Conservation (phyloP, 2,113 vertebrate species). For the Paradoxurus hermaphroditus region DNA sequence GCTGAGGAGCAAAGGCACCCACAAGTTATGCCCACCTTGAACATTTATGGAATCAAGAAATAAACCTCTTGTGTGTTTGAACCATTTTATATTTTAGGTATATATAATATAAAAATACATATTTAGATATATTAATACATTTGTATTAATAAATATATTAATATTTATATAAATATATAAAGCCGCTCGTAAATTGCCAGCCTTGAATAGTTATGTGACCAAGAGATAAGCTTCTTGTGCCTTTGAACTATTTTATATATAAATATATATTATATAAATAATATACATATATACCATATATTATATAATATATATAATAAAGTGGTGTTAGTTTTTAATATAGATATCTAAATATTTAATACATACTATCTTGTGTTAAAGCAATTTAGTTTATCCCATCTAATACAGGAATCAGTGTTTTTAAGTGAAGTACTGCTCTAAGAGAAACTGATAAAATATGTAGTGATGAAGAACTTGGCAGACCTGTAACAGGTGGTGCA, state of each 20-base stretch:
- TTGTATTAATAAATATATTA: neutral
- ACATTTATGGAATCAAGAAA: neutral
- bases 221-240: neutral
- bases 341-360: neutral
- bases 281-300: neutral
- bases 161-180: neutral
- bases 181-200: neutral
- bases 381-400: neutral
- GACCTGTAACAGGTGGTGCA: neutral
- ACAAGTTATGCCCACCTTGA: neutral
- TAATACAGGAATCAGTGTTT: neutral
- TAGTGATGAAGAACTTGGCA: neutral
- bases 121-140: neutral
- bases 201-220: neutral
- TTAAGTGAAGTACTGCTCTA: neutral
- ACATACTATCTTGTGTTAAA: neutral
- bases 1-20: neutral
- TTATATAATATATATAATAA: neutral
- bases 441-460: neutral
- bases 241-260: neutral
- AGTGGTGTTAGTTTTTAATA: neutral
- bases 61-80: neutral
- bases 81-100: neutral
- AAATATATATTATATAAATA: neutral
- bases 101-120: neutral